phyloP scores from a whole-genome alignment of 1,140 invertebrate species.

The Brachionus sp. region DNA sequence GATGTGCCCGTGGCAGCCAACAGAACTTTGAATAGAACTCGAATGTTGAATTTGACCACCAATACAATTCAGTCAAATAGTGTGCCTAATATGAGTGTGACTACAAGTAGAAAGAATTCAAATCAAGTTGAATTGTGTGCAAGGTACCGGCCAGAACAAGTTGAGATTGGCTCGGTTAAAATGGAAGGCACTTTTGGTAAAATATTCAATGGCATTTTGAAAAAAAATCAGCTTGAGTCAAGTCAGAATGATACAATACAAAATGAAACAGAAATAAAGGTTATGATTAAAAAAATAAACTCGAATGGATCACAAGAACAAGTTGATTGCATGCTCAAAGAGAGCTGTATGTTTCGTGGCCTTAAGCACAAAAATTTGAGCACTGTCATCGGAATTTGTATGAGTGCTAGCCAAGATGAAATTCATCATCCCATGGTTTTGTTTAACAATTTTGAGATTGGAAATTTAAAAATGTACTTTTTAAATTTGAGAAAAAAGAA shows the following conservation, averaged over 20 bases:
- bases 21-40: background rate
- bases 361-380: constrained; percentile 41
- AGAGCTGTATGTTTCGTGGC: constrained; percentile 14
- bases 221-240: background rate
- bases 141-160: background rate
- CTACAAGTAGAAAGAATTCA: background rate
- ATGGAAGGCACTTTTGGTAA: constrained; percentile 27
- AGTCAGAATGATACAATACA: background rate
- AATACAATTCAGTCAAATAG: constrained; percentile 33
- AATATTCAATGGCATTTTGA: constrained; percentile 8
- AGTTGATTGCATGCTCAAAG: constrained; percentile 4
- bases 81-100: background rate
- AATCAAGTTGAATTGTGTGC: constrained; percentile 9
- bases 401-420: background rate
- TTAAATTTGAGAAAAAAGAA: constrained; percentile 21
- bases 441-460: constrained; percentile 38
- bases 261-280: background rate
- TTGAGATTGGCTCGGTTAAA: constrained; percentile 18
- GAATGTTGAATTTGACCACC: constrained; percentile 9
- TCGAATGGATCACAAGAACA: background rate
- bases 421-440: background rate
- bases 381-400: constrained; percentile 1
- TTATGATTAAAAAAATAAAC: constrained; percentile 38
- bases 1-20: background rate
- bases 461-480: constrained; percentile 36